Evolutionary conservation across 2,113 vertebrate species (phyloP), one percentile per base, ranked within the genome.

Genomic region (Micronycteris hirsuta): DNA sequence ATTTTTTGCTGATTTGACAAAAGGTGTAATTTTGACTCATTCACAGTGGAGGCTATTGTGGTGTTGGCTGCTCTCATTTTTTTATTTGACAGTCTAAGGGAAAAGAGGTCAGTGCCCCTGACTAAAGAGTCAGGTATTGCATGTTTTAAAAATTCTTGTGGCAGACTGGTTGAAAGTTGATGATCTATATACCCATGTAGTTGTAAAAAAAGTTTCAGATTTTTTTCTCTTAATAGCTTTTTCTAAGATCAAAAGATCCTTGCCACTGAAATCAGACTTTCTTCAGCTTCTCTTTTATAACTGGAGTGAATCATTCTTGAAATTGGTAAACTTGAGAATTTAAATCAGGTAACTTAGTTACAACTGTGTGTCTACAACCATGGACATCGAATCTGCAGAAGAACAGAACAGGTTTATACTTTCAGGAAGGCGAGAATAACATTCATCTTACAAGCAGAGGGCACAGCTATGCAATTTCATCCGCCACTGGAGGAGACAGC

Each of bases 221-320:
- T 36, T n/a, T 76, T 54, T 1, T 26, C 14, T 61, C 33, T 41
- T 41, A 70, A 89, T 22, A 41, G 14, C 17, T 70, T 94, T 95
- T 93, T 63, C 28, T 49, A 85, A 96, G 33, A 49, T 89, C 67
- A 92, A 58, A 82, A n/a, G 49, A 84, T 84, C 24, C 31, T 91
- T 95, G 19, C 31, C 52, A 61, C 71, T 68, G 54, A 88, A 78
- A 67, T 89, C 67, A 78, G 36, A 63, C 24, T 86, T 90, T 67
- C 56, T 85, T 89, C 20, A 87, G 54, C 52, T 78, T 81, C 47
- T 67, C 24, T 83, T 80, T 76, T 36, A 41, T 28, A 63, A 88
- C 77, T 82, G 77, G 28, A 86, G 74, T 67, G 43, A 86, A 89
- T 14, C n/a, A 45, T 16, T 54, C 15, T 80, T 91, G n/a, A 94